phyloP scores from a whole-genome alignment of 2,888 invertebrate genomes.

The Drosophila histrio region DNA sequence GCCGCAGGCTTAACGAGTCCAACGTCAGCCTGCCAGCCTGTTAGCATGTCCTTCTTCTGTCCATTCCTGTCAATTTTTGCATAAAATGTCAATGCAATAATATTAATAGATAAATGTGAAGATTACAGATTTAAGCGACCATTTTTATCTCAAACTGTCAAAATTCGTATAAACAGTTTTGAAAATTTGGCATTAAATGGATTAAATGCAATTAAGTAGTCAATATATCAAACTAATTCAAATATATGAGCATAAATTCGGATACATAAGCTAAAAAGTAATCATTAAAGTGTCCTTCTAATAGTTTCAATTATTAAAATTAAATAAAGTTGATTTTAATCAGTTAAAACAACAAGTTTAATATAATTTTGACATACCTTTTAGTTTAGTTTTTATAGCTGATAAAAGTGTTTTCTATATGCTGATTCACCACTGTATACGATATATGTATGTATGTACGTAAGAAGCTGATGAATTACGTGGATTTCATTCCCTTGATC shows the following conservation, averaged over 20 bases:
- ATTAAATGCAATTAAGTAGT: constrained; percentile 70
- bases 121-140: constrained; percentile 1
- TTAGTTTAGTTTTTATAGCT: no score
- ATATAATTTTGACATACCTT: no score
- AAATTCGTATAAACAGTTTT: background rate
- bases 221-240: constrained; percentile 64
- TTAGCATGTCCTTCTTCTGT: background rate
- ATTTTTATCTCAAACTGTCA: constrained; percentile 7
- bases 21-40: constrained; percentile 19
- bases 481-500: background rate
- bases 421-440: no score
- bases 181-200: background rate
- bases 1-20: constrained; percentile 58
- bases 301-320: no score
- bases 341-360: no score
- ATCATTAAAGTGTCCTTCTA: background rate
- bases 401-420: no score
- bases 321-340: no score
- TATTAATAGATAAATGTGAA: constrained; percentile 39
- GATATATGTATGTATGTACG: no score
- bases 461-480: background rate
- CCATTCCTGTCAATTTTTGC: constrained; percentile 32
- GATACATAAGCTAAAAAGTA: background rate
- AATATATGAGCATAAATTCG: background rate
- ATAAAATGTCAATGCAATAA: constrained; percentile 48